A percentile compares a stretch with the other conserved stretches of the same genome.
Evolutionary conservation across 2,113 vertebrate genomes (phyloP).

Genomic region (Oncorhynchus kisutch): DNA sequence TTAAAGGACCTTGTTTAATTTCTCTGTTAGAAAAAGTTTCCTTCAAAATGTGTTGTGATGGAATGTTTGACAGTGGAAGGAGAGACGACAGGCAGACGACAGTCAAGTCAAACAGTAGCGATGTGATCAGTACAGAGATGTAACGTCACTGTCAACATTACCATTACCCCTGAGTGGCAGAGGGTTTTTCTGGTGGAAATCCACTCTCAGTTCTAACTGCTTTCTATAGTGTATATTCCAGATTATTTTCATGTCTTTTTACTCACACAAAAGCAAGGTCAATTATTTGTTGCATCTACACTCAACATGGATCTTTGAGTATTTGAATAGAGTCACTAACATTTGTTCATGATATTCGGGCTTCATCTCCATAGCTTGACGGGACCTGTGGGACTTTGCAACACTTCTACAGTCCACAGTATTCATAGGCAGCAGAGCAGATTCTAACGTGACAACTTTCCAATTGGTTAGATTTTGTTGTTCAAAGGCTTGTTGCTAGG

Average conservation of each 20-base stretch:
- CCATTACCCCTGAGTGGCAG: background rate
- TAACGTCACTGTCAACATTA: background rate
- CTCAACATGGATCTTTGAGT: no score
- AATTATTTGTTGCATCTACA: no score
- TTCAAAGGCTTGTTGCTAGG: constrained; percentile 76
- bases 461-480: constrained; percentile 71
- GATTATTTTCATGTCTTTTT: background rate
- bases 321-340: no score
- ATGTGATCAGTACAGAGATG: background rate
- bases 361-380: background rate
- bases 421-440: constrained; percentile 24
- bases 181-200: background rate
- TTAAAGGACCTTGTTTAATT: background rate
- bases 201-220: background rate
- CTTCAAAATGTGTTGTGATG: background rate
- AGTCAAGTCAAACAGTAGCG: background rate
- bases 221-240: background rate
- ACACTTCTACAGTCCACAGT: background rate
- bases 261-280: no score
- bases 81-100: background rate
- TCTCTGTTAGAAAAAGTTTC: background rate
- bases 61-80: background rate
- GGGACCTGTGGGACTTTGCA: background rate
- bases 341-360: no score
- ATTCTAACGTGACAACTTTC: constrained; percentile 55